Evolutionary conservation across 2,113 vertebrate species (phyloP).

Genomic region (Henicopernis longicauda): DNA sequence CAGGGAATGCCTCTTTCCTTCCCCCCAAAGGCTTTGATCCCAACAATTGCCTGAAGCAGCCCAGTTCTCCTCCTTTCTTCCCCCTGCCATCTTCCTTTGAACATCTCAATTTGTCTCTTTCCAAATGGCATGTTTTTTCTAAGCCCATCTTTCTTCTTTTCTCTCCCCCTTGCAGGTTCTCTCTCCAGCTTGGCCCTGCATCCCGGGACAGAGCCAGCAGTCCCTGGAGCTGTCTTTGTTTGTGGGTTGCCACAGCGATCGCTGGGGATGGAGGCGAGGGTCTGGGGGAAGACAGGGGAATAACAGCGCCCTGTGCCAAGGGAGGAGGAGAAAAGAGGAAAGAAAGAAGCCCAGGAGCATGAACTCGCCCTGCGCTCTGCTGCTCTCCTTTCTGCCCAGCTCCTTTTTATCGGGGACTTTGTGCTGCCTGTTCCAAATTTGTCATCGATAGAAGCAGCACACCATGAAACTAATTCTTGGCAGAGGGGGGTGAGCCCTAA

Average conservation of each 20-base stretch:
- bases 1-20: conserved; percentile 31
- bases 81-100: conserved; percentile 52
- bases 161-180: conserved; percentile 10
- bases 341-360: background rate
- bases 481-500: background rate
- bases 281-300: background rate
- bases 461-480: background rate
- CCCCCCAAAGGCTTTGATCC: conserved; percentile 31
- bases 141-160: conserved; percentile 37
- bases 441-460: background rate
- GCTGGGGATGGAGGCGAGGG: background rate
- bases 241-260: conserved; percentile 9
- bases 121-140: background rate
- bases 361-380: background rate
- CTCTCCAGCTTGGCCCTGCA: background rate
- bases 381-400: background rate
- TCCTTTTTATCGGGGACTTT: background rate
- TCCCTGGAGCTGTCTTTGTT: conserved; percentile 27
- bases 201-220: conserved; percentile 9
- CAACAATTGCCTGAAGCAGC: conserved; percentile 5
- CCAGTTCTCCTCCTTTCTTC: conserved; percentile 10
- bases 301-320: conserved; percentile 10
- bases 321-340: background rate
- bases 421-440: conserved; percentile 18
- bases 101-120: conserved; percentile 59